Evolutionary conservation across 2,113 vertebrate species (phyloP), one percentile per base, ranked within the genome.

Genomic region (Xenotilapia leptura): DNA sequence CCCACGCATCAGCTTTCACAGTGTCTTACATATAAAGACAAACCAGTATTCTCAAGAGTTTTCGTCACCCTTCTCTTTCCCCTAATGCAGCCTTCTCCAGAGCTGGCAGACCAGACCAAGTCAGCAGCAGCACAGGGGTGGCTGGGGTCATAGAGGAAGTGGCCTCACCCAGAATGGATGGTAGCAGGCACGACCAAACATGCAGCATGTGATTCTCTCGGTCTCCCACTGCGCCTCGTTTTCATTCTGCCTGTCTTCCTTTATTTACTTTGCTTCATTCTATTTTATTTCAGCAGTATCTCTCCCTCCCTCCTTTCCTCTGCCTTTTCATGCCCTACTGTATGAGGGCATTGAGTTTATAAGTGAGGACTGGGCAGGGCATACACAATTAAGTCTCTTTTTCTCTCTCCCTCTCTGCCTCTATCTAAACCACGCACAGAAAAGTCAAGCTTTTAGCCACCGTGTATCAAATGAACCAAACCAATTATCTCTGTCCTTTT

Each of bases 141-240:
- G 88, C 82, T 49, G 79, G 86, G 94, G 95, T 95, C 94, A 94
- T 6, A 68, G 85, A 95, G 94, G 95, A 95, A 95, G 92, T 91
- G 88, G 93, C 93, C 92, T 95, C 93, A 86, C 92, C 94, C 92
- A 86, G 89, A 93, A 93, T 93, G 94, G 89, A 90, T 88, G 87
- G 91, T 92, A 92, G 89, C 84, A 92, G 94, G 90, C 94, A 89
- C 49, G 93, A 94, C 92, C 93, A 94, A 92, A 95, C 95, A 93
- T 82, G 95, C 36, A 86, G 84, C 60, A 65, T 90, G 90, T 91
- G 68, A 83, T 90, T 91, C 85, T 47, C 80, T 84, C 55, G 6
- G 45, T 87, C 86, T 42, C 82, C 26, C 28, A 56, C 65, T 47
- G 56, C 38, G 26, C 87, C 75, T 79, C 5, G 6, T 56, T 86